Conservation (phyloP, 1,140 invertebrate genomes). For the Potamilus streckersoni region DNA sequence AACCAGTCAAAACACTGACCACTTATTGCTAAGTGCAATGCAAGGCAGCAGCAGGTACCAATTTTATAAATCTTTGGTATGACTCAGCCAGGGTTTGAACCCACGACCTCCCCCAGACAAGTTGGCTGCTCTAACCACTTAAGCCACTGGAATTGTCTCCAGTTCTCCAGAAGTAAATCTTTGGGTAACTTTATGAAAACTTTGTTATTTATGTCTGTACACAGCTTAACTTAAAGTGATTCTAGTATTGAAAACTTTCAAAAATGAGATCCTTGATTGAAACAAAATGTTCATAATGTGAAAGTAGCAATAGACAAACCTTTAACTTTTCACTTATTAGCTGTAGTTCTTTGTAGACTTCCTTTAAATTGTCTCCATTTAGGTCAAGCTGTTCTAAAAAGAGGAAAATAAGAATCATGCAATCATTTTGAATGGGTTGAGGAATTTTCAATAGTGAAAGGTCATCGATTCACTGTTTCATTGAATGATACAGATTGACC, state of each 20-base stretch:
- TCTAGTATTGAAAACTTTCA: neutral
- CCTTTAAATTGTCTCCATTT: conserved; percentile 49
- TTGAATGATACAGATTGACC: too few species aligned
- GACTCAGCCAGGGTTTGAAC: too few species aligned
- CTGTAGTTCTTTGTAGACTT: conserved; percentile 61
- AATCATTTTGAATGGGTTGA: neutral
- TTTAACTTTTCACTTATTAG: conserved; percentile 61
- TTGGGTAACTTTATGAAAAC: neutral
- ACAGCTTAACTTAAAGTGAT: neutral
- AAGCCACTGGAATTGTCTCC: neutral
- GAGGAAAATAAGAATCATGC: conserved; percentile 6
- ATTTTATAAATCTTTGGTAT: too few species aligned
- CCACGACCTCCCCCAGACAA: too few species aligned
- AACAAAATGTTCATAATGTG: neutral
- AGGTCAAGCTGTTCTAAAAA: conserved; percentile 25
- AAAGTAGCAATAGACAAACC: conserved; percentile 34
- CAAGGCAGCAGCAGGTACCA: too few species aligned
- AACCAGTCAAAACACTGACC: too few species aligned
- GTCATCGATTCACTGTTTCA: too few species aligned
- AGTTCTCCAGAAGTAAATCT: neutral
- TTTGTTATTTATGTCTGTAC: neutral
- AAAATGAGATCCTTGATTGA: neutral
- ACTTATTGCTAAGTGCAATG: too few species aligned
- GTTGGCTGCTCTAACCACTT: too few species aligned
- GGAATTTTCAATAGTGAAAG: too few species aligned